phyloP scores from a whole-genome alignment of 2,797 vertebrate genomes.

The Melopsittacus undulatus region DNA sequence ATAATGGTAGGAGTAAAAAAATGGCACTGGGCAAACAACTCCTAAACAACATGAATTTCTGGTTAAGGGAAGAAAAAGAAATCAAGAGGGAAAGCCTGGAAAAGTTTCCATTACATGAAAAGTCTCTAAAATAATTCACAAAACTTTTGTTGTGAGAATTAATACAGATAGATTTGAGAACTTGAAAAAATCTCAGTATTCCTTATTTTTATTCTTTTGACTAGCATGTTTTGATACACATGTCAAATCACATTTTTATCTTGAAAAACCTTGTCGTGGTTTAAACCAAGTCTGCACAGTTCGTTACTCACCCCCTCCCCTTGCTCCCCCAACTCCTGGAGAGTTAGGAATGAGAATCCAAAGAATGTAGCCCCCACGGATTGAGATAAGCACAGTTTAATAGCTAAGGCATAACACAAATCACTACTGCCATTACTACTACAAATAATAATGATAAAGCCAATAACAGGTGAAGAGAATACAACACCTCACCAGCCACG shows the following conservation, averaged over 20 bases:
- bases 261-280: too few species aligned
- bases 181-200: neutral
- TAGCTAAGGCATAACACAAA: too few species aligned
- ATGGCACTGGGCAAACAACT: neutral
- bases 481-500: too few species aligned
- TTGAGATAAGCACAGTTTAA: too few species aligned
- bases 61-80: neutral
- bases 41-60: conserved; percentile 14
- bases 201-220: neutral
- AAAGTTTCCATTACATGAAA: neutral
- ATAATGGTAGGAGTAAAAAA: conserved; percentile 1
- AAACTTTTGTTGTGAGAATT: neutral
- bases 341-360: too few species aligned
- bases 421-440: too few species aligned
- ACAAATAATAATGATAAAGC: too few species aligned
- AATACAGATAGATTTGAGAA: neutral
- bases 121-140: neutral
- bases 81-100: neutral
- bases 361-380: too few species aligned
- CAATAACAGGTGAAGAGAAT: too few species aligned
- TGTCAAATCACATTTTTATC: neutral
- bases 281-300: too few species aligned
- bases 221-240: neutral
- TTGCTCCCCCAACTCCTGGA: too few species aligned
- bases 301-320: too few species aligned